phyloP scores from a whole-genome alignment of 2,888 invertebrate species.

The Cordilura impudica region DNA sequence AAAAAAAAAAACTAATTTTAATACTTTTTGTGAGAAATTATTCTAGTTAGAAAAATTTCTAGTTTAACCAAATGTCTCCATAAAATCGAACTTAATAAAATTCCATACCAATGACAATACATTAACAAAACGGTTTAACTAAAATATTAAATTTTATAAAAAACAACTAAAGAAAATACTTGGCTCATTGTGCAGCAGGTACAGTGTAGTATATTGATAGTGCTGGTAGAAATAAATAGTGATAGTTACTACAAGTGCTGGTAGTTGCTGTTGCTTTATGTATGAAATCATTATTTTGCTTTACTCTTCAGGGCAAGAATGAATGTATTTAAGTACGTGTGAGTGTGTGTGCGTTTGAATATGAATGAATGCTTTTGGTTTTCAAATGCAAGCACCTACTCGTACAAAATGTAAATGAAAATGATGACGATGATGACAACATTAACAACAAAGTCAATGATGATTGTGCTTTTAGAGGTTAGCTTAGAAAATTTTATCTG shows the following conservation, averaged over 20 bases:
- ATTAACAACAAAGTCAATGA: constrained; percentile 48
- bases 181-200: neutral
- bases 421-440: constrained; percentile 44
- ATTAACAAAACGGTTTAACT: too few species aligned
- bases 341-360: neutral
- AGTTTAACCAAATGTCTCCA: too few species aligned
- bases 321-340: neutral
- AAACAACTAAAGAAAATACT: too few species aligned
- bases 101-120: too few species aligned
- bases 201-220: neutral
- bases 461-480: constrained; percentile 47
- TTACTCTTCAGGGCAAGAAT: constrained; percentile 31
- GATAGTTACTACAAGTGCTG: constrained; percentile 13
- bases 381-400: constrained; percentile 14
- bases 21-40: too few species aligned
- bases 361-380: constrained; percentile 37
- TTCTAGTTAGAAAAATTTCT: too few species aligned
- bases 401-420: constrained; percentile 42
- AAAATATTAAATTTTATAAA: too few species aligned
- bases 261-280: constrained; percentile 24
- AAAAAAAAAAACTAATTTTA: too few species aligned
- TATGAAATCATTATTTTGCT: constrained; percentile 51
- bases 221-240: constrained; percentile 39
- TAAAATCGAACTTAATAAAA: too few species aligned
- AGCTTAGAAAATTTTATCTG: constrained; percentile 15